Conservation (phyloP, 2,797 vertebrate species). For the Enteromius treurensis region DNA sequence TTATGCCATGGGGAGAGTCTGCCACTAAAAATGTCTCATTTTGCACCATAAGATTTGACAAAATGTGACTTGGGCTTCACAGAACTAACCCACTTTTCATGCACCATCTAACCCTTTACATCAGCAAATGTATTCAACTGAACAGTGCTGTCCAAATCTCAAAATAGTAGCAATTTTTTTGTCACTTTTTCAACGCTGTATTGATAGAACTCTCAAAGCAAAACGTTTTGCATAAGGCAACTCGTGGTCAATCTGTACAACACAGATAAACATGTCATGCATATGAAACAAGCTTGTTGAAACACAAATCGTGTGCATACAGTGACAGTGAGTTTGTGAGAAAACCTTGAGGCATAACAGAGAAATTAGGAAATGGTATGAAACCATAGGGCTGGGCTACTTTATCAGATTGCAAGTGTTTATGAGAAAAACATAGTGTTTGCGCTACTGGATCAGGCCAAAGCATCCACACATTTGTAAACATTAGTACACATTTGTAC, state of each 20-base stretch:
- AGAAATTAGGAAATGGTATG: not conserved
- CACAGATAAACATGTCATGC: not conserved
- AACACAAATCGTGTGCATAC: not conserved
- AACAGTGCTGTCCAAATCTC: not conserved
- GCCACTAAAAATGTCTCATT: constrained; percentile 58
- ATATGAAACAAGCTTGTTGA: not conserved
- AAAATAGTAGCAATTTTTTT: not conserved
- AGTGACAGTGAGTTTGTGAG: not conserved
- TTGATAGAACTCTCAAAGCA: not conserved
- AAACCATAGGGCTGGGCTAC: not conserved
- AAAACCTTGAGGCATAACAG: not conserved
- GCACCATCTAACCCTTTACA: constrained; percentile 45
- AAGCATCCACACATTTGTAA: not conserved
- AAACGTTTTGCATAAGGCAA: not conserved
- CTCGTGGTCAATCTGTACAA: not conserved
- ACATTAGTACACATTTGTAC: not conserved
- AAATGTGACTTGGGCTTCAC: constrained; percentile 56
- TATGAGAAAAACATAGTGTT: not conserved
- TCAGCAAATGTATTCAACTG: not conserved
- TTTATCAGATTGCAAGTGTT: not conserved
- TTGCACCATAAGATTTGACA: constrained; percentile 37
- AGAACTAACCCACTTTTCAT: constrained; percentile 65
- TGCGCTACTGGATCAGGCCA: not conserved
- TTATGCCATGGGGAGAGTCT: constrained; percentile 7
- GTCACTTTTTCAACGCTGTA: not conserved